phyloP scores from a whole-genome alignment of 2,113 vertebrate species.

The Dasypus novemcinctus region DNA sequence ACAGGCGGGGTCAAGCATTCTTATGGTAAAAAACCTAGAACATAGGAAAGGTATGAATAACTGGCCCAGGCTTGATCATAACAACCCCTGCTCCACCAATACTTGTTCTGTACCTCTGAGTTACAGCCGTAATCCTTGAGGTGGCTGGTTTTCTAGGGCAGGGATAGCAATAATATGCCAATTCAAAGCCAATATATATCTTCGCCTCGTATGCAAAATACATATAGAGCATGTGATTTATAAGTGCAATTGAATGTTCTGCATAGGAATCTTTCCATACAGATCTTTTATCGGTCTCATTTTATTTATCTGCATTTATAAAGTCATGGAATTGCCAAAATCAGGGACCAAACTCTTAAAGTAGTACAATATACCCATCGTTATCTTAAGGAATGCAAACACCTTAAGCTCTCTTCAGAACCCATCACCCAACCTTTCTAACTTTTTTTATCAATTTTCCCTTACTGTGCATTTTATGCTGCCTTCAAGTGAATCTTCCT shows the following conservation, averaged over 20 bases:
- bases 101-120: not conserved
- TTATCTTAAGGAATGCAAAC: not conserved
- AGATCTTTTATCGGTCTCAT: not conserved
- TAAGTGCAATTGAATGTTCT: conserved; percentile 12
- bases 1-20: not conserved
- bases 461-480: not conserved
- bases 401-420: not conserved
- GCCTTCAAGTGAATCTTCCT: not conserved
- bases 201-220: not conserved
- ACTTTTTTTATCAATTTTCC: not conserved
- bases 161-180: not conserved
- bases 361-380: not conserved
- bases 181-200: not conserved
- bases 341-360: not conserved
- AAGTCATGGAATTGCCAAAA: not conserved
- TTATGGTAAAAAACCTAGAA: not conserved
- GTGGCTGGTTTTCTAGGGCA: not conserved
- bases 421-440: not conserved
- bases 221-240: not conserved
- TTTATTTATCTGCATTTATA: not conserved
- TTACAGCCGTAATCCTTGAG: not conserved
- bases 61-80: not conserved
- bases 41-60: not conserved
- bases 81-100: not conserved
- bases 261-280: not conserved